A percentile compares a stretch with the other conserved stretches of the same genome.
phyloP scores from a whole-genome alignment of 2,797 vertebrate species.

The Cirrhinus molitorella region DNA sequence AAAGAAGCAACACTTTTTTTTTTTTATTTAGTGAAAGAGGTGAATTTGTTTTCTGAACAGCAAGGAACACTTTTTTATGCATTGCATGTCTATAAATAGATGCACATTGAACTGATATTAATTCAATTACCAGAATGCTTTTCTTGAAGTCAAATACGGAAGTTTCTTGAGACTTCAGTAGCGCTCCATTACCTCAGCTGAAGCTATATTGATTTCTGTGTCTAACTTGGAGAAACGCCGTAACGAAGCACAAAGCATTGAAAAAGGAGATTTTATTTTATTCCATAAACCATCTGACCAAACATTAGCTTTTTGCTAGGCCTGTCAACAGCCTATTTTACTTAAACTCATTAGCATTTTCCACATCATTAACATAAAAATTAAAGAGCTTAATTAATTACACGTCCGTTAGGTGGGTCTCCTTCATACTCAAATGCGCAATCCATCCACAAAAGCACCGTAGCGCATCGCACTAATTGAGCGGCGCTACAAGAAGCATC shows the following conservation, averaged over 20 bases:
- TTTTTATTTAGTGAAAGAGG: neutral
- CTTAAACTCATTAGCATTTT: conserved; percentile 70
- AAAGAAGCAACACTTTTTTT: conserved; percentile 2
- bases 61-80: neutral
- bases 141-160: neutral
- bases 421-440: conserved; percentile 74
- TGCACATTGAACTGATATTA: neutral
- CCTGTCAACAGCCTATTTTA: conserved; percentile 69
- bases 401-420: conserved; percentile 69
- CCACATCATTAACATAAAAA: conserved; percentile 73
- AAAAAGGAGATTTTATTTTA: neutral
- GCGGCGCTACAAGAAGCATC: conserved; percentile 72
- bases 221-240: neutral
- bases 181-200: neutral
- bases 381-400: conserved; percentile 79
- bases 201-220: neutral
- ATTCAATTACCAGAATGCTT: neutral
- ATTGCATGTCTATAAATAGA: neutral
- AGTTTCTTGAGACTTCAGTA: neutral
- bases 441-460: conserved; percentile 63
- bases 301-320: conserved; percentile 39
- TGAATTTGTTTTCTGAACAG: neutral
- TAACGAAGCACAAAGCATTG: neutral
- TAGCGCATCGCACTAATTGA: conserved; percentile 75
- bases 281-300: neutral